A percentile compares a stretch with the other conserved stretches of the same genome.
Evolutionary conservation across 2,113 vertebrate species (phyloP).

Genomic region (Rhinoptilus africanus): DNA sequence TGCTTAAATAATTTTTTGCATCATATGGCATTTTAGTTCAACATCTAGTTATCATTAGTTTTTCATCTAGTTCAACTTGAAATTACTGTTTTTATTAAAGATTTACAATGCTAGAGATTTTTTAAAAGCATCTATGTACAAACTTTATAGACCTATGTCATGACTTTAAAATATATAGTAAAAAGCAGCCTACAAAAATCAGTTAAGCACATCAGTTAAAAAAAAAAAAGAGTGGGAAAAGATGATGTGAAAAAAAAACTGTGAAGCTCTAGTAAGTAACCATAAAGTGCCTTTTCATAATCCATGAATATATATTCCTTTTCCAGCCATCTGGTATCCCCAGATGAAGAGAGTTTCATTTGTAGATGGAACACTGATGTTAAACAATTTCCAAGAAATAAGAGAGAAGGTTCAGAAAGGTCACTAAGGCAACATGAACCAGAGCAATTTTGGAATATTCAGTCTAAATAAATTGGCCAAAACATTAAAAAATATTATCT

Average conservation of each 20-base stretch:
- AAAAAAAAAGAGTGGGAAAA: not conserved
- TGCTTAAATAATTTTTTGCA: not conserved
- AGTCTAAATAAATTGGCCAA: not conserved
- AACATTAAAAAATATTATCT: not conserved
- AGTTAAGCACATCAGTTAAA: not conserved
- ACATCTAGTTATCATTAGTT: not conserved
- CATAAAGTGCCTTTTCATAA: not conserved
- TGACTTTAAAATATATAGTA: not conserved
- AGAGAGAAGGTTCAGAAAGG: not conserved
- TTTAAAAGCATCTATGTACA: not conserved
- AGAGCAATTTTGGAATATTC: not conserved
- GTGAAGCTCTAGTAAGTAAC: not conserved
- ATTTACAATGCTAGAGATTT: not conserved
- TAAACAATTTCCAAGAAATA: not conserved
- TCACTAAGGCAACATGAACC: not conserved
- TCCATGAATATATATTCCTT: not conserved
- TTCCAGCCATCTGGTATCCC: not conserved
- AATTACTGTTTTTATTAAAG: not conserved
- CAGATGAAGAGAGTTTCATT: not conserved
- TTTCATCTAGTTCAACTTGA: not conserved
- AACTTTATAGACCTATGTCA: not conserved
- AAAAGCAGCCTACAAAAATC: not conserved
- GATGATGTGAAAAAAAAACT: no score
- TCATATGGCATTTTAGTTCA: not conserved
- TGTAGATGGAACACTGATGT: not conserved